A percentile compares a stretch with the other conserved stretches of the same genome.
Conservation (phyloP, 1,140 invertebrate genomes). For the Muscidifurax raptorellus region DNA sequence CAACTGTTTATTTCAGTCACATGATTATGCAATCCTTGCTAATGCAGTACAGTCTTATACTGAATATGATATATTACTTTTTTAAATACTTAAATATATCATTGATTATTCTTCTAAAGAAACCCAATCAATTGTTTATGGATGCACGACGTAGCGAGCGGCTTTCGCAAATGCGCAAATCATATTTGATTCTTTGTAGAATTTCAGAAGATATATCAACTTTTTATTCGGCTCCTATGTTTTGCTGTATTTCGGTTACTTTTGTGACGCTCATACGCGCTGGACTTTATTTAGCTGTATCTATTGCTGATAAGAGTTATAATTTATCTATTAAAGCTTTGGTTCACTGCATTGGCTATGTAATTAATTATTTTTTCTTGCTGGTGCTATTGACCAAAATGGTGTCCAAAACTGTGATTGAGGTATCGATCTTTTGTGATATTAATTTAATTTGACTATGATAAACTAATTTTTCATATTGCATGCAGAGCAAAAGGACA, state of each 20-base stretch:
- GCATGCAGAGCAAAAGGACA: not conserved
- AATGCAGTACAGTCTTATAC: too few species aligned
- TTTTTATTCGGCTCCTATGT: not conserved
- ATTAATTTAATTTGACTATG: not conserved
- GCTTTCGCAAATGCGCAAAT: too few species aligned
- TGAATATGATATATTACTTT: too few species aligned
- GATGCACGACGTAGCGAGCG: too few species aligned
- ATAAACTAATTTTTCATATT: not conserved
- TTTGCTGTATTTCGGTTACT: not conserved
- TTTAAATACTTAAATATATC: too few species aligned
- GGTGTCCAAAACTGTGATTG: not conserved
- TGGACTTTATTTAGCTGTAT: not conserved
- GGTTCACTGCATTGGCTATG: not conserved
- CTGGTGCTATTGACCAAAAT: not conserved
- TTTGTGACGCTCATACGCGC: not conserved
- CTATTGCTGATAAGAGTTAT: not conserved
- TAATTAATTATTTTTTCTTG: not conserved
- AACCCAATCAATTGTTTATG: too few species aligned
- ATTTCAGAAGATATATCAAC: not conserved
- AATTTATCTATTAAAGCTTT: not conserved
- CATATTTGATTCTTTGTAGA: too few species aligned
- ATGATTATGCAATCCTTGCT: too few species aligned
- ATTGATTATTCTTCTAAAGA: too few species aligned
- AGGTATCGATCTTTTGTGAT: not conserved
- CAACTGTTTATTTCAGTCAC: too few species aligned